These are phyloP conservation scores for Lepeophtheirus salmonis DNA, from an alignment of 1,140 invertebrate genomes.

Conservation along the genomic window DNA sequence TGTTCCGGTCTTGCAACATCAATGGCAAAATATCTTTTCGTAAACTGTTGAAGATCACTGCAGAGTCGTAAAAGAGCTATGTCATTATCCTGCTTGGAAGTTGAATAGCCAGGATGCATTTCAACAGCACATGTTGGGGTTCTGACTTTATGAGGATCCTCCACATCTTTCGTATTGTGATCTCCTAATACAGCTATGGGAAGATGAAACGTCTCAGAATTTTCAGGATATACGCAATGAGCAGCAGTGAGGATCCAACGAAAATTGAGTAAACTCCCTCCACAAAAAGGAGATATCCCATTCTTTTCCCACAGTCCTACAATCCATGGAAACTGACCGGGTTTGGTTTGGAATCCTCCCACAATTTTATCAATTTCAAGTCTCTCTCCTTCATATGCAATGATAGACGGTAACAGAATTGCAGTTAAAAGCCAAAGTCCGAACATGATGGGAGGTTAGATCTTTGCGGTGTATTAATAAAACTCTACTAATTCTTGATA, in stretches of 20 bases:
- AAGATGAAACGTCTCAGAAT: not conserved
- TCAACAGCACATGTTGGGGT: not conserved
- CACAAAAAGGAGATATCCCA: not conserved
- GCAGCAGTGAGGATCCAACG: conserved; percentile 1
- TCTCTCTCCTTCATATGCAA: not conserved
- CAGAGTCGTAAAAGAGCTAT: conserved; percentile 24
- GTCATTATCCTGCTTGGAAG: conserved; percentile 23
- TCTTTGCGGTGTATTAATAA: no score
- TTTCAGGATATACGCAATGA: conserved; percentile 2
- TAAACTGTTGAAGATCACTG: conserved; percentile 6
- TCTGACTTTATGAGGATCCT: not conserved
- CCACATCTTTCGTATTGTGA: not conserved
- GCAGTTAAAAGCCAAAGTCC: not conserved
- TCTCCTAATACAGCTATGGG: not conserved
- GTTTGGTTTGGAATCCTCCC: not conserved
- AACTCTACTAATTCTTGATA: no score
- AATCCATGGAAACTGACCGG: conserved; percentile 1
- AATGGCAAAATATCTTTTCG: conserved; percentile 17
- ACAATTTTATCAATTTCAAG: not conserved
- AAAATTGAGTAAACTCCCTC: not conserved
- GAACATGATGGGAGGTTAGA: no score
- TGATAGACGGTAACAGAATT: not conserved
- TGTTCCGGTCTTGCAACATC: conserved; percentile 18
- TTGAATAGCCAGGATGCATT: conserved; percentile 4
- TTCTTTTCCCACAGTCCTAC: not conserved